phyloP scores from a whole-genome alignment of 2,113 vertebrate genomes.

The Lota lota region DNA sequence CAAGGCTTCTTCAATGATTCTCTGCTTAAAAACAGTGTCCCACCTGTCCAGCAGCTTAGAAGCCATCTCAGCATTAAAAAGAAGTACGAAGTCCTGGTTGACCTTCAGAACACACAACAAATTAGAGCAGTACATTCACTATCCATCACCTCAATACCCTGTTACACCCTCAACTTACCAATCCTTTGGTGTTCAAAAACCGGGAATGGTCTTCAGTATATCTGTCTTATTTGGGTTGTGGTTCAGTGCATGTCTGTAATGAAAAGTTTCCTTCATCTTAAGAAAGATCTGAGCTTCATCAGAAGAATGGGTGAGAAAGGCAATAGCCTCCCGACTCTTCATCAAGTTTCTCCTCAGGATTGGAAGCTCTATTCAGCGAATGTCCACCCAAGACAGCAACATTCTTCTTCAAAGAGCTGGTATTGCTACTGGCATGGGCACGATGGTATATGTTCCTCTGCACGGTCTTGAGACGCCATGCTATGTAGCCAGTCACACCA shows the following conservation, averaged over 20 bases:
- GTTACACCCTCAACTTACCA: no score
- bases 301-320: constrained; percentile 14
- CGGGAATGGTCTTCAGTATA: constrained; percentile 23
- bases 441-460: constrained; percentile 7
- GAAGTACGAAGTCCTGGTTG: constrained; percentile 15
- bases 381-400: not conserved
- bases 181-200: no score
- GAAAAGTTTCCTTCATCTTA: constrained; percentile 18
- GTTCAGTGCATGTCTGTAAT: constrained; percentile 13
- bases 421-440: not conserved
- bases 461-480: constrained; percentile 26
- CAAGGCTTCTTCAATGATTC: constrained; percentile 17
- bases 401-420: not conserved
- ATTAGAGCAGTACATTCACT: not conserved
- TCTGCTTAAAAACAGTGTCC: constrained; percentile 17
- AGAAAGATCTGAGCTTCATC: constrained; percentile 13
- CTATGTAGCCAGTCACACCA: constrained; percentile 18
- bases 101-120: constrained; percentile 5
- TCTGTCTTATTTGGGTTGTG: constrained; percentile 22
- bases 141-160: not conserved
- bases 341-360: constrained; percentile 5
- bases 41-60: constrained; percentile 3
- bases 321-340: constrained; percentile 23
- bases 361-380: constrained; percentile 1
- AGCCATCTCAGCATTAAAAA: constrained; percentile 9